Evolutionary conservation across 2,113 vertebrate species (phyloP).

Genomic region (Psilopogon haemacephalus): DNA sequence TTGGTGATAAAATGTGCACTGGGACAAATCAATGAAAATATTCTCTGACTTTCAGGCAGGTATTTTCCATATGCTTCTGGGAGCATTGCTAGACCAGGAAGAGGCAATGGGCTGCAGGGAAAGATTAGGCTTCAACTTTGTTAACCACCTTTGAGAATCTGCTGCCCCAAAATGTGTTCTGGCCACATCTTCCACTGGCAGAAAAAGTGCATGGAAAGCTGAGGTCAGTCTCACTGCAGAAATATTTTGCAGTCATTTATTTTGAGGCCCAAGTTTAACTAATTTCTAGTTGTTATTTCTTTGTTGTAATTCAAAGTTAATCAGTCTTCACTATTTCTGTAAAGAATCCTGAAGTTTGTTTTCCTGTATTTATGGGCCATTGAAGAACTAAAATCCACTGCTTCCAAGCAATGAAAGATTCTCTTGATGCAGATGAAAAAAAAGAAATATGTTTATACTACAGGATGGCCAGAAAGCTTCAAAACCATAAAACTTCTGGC

Average conservation of each 20-base stretch:
- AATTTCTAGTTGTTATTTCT: neutral
- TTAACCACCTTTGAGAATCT: neutral
- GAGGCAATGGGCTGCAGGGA: neutral
- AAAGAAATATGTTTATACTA: neutral
- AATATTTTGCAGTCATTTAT: neutral
- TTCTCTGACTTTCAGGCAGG: neutral
- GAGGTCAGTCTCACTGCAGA: neutral
- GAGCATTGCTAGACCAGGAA: neutral
- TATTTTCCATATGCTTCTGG: neutral
- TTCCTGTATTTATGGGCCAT: neutral
- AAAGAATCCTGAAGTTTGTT: neutral
- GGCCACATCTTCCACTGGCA: neutral
- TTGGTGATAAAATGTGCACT: neutral
- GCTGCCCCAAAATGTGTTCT: neutral
- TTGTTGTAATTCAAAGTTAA: conserved; percentile 1
- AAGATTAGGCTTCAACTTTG: neutral
- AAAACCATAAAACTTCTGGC: conserved; percentile 10
- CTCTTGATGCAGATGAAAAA: neutral
- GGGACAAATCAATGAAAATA: neutral
- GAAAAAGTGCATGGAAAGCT: neutral
- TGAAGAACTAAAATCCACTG: neutral
- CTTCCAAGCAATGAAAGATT: neutral
- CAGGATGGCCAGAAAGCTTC: conserved; percentile 10
- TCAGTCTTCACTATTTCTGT: neutral
- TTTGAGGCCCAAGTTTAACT: neutral